Percentiles rank a stretch among this genome's conserved stretches.
These are phyloP conservation scores for Agrilus cyanescens DNA, from an alignment of 2,888 invertebrate species.

Conservation along the genomic window DNA sequence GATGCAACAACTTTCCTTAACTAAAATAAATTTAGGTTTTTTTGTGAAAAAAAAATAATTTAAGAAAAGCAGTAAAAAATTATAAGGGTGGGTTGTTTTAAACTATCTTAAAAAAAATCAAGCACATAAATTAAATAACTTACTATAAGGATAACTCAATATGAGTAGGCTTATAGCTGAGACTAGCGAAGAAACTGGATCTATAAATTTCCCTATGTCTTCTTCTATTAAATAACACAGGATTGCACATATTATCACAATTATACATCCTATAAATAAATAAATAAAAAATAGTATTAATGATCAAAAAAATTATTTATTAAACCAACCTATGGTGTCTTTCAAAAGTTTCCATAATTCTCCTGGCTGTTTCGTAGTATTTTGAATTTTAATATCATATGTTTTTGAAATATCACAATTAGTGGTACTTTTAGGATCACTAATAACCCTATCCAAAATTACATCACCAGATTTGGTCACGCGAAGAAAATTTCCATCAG, in stretches of 20 bases:
- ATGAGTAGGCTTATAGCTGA: slow-evolving; percentile 59
- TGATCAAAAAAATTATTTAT: slow-evolving; percentile 3
- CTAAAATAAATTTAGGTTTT: slow-evolving; percentile 38
- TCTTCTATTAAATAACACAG: slow-evolving; percentile 47
- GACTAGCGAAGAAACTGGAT: slow-evolving; percentile 64
- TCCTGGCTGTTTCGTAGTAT: no score
- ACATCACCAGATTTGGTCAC: slow-evolving; percentile 50
- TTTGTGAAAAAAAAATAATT: not conserved
- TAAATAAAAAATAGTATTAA: slow-evolving; percentile 3
- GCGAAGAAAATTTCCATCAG: slow-evolving; percentile 58
- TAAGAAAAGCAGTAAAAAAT: no score
- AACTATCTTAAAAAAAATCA: no score
- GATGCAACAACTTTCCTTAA: slow-evolving; percentile 80
- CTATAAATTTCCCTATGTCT: slow-evolving; percentile 56
- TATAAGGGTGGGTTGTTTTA: no score
- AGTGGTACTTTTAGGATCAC: not conserved
- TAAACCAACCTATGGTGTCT: slow-evolving; percentile 43
- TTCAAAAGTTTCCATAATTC: slow-evolving; percentile 5
- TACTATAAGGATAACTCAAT: slow-evolving; percentile 72
- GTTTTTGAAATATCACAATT: no score
- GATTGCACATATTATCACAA: slow-evolving; percentile 58
- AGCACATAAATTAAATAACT: slow-evolving; percentile 34
- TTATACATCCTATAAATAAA: slow-evolving; percentile 48
- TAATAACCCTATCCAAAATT: slow-evolving; percentile 44
- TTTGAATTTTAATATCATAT: no score